Evolutionary conservation across 2,113 vertebrate species (phyloP).

Genomic region (Cromileptes altivelis): DNA sequence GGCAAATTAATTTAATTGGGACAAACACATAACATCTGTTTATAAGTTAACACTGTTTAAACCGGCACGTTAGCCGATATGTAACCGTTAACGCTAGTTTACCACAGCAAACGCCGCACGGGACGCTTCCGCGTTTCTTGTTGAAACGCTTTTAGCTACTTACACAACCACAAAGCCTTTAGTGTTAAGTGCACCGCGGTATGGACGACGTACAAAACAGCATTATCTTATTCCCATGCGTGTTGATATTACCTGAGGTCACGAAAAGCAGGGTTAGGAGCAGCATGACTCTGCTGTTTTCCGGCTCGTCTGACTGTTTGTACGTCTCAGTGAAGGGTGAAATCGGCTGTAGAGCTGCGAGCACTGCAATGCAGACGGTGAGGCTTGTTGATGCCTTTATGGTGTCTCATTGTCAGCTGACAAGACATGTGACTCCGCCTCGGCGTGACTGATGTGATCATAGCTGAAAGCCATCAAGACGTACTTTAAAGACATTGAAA

Average conservation of each 20-base stretch:
- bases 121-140: conserved; percentile 60
- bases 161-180: background rate
- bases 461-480: background rate
- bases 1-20: accelerated
- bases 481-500: background rate
- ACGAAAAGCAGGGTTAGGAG: conserved; percentile 81
- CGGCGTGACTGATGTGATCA: background rate
- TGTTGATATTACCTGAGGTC: conserved; percentile 78
- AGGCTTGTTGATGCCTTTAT: conserved; percentile 55
- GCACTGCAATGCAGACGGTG: conserved; percentile 57
- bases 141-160: conserved; percentile 34
- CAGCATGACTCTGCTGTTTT: conserved; percentile 74
- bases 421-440: conserved; percentile 69
- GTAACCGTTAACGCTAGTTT: conserved; percentile 8
- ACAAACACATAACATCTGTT: accelerated
- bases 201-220: background rate
- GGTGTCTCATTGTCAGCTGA: conserved; percentile 79
- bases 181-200: accelerated
- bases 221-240: accelerated
- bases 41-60: accelerated
- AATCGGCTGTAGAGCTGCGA: accelerated
- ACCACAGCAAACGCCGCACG: conserved; percentile 13
- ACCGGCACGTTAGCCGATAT: too few relatives aligned
- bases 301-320: background rate
- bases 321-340: accelerated